These are phyloP conservation scores for Antigone vipio DNA, from an alignment of 2,113 vertebrate species.

Conservation along the genomic window DNA sequence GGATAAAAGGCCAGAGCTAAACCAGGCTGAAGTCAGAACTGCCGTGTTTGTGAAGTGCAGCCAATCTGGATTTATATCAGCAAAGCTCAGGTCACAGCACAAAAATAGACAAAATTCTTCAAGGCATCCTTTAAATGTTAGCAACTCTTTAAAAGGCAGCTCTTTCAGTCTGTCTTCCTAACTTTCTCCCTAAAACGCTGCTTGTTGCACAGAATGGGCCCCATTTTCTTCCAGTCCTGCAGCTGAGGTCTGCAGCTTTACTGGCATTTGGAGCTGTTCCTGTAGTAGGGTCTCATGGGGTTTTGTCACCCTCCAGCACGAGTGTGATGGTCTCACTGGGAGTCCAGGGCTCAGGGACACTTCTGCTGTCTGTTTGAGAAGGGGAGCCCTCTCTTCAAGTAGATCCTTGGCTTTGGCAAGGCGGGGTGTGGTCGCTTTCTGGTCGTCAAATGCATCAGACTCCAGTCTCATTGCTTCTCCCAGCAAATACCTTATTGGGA, in stretches of 20 bases:
- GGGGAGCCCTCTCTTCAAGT: background rate
- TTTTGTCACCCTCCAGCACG: fast-evolving
- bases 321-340: background rate
- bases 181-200: background rate
- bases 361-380: background rate
- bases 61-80: constrained; percentile 9
- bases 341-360: background rate
- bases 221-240: background rate
- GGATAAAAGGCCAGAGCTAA: background rate
- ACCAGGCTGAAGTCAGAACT: background rate
- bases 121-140: background rate
- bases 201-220: background rate
- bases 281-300: background rate
- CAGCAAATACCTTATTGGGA: background rate
- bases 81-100: background rate
- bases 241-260: background rate
- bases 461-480: background rate
- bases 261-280: background rate
- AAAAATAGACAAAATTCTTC: constrained; percentile 18
- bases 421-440: background rate
- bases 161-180: background rate
- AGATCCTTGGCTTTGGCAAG: background rate
- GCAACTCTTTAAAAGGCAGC: background rate
- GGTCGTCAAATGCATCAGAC: background rate
- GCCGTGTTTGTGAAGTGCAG: background rate